Conservation (phyloP, 2,113 vertebrate genomes). For the Alectura lathami region DNA sequence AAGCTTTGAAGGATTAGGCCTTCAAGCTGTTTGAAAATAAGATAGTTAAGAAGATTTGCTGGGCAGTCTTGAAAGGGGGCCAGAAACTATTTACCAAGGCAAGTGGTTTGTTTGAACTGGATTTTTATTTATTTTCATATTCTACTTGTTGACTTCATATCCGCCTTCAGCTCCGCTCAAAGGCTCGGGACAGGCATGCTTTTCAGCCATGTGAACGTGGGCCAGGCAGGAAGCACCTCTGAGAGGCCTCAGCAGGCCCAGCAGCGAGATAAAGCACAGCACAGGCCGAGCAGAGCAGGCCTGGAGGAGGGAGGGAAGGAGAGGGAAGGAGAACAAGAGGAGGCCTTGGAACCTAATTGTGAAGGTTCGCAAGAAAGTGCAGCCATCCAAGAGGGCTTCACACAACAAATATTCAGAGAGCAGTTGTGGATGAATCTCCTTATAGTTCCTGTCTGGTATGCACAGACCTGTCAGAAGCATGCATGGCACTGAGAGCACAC, state of each 20-base stretch:
- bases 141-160: conserved; percentile 74
- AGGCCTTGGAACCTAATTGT: not conserved
- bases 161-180: conserved; percentile 47
- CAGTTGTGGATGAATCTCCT: not conserved
- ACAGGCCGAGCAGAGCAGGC: not conserved
- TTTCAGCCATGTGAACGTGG: not conserved
- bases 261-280: conserved; percentile 60
- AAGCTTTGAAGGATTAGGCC: conserved; percentile 60
- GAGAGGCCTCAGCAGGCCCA: conserved; percentile 62
- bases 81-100: conserved; percentile 69
- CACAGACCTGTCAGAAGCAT: not conserved
- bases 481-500: not conserved
- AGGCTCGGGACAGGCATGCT: conserved; percentile 47
- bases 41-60: conserved; percentile 46
- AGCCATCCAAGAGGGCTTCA: not conserved
- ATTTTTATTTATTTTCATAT: conserved; percentile 77
- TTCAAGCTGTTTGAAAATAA: conserved; percentile 52
- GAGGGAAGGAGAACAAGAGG: not conserved
- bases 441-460: not conserved
- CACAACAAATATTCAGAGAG: accelerated
- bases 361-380: not conserved
- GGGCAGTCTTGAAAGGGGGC: conserved; percentile 51
- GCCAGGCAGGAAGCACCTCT: conserved; percentile 73
- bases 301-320: not conserved
- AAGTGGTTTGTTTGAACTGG: conserved; percentile 70